phyloP scores from a whole-genome alignment of 1,140 invertebrate genomes.

The Danaus plexippus region DNA sequence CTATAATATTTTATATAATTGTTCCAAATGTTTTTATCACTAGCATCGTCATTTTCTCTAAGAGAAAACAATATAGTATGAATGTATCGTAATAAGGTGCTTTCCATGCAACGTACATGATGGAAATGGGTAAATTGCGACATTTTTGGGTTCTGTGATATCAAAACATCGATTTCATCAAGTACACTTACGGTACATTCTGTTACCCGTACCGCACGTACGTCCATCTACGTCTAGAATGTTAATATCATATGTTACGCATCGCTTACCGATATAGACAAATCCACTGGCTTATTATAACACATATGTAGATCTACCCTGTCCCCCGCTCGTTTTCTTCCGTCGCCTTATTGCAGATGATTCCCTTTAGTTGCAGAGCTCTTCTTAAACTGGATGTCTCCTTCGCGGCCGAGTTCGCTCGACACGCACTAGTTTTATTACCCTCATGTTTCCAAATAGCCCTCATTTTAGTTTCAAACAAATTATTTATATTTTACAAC shows the following conservation, averaged over 20 bases:
- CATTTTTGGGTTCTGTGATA: conserved; percentile 35
- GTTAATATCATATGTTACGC: conserved; percentile 54
- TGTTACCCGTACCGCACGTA: conserved; percentile 61
- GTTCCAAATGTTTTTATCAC: conserved; percentile 1
- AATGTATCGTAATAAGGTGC: conserved; percentile 28
- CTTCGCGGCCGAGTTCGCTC: conserved; percentile 57
- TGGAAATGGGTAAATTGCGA: conserved; percentile 34
- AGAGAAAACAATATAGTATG: conserved; percentile 16
- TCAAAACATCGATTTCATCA: conserved; percentile 42
- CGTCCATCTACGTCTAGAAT: conserved; percentile 56
- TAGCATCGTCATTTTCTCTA: conserved; percentile 15
- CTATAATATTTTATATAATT: neutral
- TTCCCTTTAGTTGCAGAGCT: conserved; percentile 19
- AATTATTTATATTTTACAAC: conserved; percentile 71
- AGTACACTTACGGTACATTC: conserved; percentile 30
- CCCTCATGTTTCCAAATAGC: conserved; percentile 71
- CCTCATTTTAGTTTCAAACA: conserved; percentile 67
- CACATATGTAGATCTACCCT: conserved; percentile 33
- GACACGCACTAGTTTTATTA: conserved; percentile 71
- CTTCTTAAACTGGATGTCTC: conserved; percentile 25
- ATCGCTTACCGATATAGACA: conserved; percentile 43
- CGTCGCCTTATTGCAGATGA: conserved; percentile 19
- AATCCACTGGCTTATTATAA: conserved; percentile 32
- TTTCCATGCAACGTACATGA: conserved; percentile 26
- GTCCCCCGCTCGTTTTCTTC: conserved; percentile 22